Evolutionary conservation across 1,140 invertebrate species (phyloP), one percentile per base, ranked within the genome.

Genomic region (Myzus persicae): DNA sequence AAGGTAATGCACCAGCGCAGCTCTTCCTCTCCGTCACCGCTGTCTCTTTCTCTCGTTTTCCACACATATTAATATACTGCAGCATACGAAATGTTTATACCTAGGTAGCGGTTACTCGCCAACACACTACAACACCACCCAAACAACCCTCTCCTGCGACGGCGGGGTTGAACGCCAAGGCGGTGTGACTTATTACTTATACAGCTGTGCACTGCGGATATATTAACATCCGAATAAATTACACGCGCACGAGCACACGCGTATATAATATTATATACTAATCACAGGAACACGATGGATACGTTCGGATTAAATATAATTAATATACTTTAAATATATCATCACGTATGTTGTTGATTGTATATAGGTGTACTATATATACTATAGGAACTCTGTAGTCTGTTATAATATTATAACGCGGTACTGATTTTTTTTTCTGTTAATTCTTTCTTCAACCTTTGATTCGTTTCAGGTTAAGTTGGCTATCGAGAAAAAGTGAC

Each of bases 1-100:
- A 36, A 31, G 89, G 89, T 88, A 88, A 46, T 31, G 85, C 89
- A 54, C 54, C 51, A 26, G 26, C 90, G 36, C 54, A 76, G 38
- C 90, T 46, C 40, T n/a, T 36, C 54, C 26, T 91, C 88, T n/a
- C 40, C 87, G n/a, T n/a, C 31, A 22, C 24, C 31, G 36, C 54
- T 18, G 9, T 88, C 44, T 48, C 31, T n/a, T 44, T 46, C 84
- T 44, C 42, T 88, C 85, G 42, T 31, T 88, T 88, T 88, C 38
- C 20, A 31, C 36, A 22, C 11, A 54, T 0, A 40, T 24, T 5
- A 40, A 40, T 59, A 90, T 38, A n/a, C 40, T 8, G 85, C 0
- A 54, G 2, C 14, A 26, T 84, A 26, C 40, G 1, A 26, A 42
- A 26, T 82, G 24, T 40, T 24, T 40, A 84, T 40, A 84, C 82